Percentiles rank a stretch among this genome's conserved stretches.
These are phyloP conservation scores for Holothuria scabra DNA, from an alignment of 53 echinoderm and acorn worm species.

Conservation along the genomic window DNA sequence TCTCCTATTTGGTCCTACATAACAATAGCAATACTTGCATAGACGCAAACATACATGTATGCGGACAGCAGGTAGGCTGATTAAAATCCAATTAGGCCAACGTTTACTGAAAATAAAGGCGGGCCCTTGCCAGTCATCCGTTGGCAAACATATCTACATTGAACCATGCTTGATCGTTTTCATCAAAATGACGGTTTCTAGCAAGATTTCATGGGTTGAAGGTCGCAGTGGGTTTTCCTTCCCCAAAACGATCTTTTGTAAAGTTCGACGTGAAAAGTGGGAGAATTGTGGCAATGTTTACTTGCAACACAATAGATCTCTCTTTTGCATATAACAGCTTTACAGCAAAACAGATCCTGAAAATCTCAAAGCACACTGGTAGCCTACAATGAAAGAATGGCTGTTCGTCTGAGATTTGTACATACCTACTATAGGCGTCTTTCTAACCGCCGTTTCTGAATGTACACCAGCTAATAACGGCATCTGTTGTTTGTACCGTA, in stretches of 20 bases:
- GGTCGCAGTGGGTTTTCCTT: background rate
- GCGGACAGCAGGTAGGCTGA: no score
- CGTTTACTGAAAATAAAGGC: background rate
- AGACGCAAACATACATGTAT: no score
- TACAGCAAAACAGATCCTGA: background rate
- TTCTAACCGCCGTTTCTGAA: no score
- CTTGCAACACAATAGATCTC: background rate
- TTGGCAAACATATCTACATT: slow-evolving; percentile 13
- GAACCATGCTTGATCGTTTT: background rate
- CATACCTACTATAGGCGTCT: no score
- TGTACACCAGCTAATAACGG: no score
- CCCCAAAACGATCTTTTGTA: background rate
- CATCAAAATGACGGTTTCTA: slow-evolving; percentile 5
- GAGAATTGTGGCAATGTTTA: slow-evolving; percentile 28
- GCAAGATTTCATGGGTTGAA: background rate
- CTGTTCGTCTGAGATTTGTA: no score
- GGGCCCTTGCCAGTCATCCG: slow-evolving; percentile 14
- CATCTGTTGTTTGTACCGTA: no score
- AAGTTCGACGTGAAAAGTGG: background rate
- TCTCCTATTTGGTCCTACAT: no score
- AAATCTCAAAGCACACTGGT: no score
- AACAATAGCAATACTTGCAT: no score
- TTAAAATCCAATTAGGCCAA: no score
- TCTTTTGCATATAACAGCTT: background rate
- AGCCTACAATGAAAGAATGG: no score